Evolutionary conservation across 1,140 invertebrate species (phyloP), one percentile per base, ranked within the genome.

Genomic region (Ooceraea biroi): DNA sequence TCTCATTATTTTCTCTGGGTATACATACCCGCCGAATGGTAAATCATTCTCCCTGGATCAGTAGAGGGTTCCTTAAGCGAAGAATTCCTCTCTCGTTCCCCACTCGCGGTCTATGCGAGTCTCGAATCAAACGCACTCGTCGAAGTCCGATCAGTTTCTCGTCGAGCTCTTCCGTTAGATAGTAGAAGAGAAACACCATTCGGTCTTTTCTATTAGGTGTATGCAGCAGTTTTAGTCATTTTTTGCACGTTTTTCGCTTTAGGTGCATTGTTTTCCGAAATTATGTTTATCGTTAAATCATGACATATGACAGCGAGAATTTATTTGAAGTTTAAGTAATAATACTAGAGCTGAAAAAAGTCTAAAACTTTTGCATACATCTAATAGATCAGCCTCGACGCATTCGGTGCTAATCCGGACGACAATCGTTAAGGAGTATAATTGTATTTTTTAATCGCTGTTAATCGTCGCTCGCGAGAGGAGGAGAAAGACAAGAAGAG

Each of bases 391-490:
- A 78, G 74, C 36, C 17, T 44, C 65, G 48, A 78, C 63, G 36
- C 65, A 19, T 8, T 80, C 76, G 76, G 65, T 30, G 76, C 76
- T 80, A 80, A 80, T 71, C 65, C 52, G 65, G 50, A 80, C 65
- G 76, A 80, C 76, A 80, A 80, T 80, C 76, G 65, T 80, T 80
- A 80, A 80, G 25, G 65, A 19, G 57, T 57, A 68, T 55, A 71
- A 80, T 80, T 50, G 52, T 50, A 80, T 80, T 80, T 80, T 80
- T 22, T 69, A 69, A 78, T n/a, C n/a, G n/a, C n/a, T n/a, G n/a
- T n/a, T n/a, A n/a, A 57, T 63, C 58, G 61, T 50, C 61, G 10
- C 65, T 69, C 50, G 22, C 22, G 50, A 27, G 76, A 19, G 65
- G 44, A 30, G 30, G 19, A 36, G 11, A 12, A 78, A 8, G 55